phyloP scores from a whole-genome alignment of 2,113 vertebrate species.

The Ctenodactylus gundi region DNA sequence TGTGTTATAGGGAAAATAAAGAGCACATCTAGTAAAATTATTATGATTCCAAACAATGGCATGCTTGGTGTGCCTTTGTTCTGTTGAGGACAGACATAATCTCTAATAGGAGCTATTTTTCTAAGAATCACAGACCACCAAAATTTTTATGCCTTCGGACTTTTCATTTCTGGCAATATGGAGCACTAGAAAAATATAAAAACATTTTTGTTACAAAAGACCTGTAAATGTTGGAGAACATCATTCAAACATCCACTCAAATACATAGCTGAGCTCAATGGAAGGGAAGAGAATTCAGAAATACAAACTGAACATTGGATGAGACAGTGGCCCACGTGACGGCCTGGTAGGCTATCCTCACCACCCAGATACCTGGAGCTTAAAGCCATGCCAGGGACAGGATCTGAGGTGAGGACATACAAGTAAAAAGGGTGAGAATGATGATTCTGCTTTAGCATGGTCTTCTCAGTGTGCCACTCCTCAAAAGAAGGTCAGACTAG shows the following conservation, averaged over 20 bases:
- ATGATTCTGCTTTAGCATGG: neutral
- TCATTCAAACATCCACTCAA: neutral
- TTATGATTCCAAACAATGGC: neutral
- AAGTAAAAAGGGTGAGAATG: neutral
- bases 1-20: slow-evolving; percentile 30
- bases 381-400: neutral
- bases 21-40: neutral
- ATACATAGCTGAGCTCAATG: neutral
- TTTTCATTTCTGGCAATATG: slow-evolving; percentile 3
- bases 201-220: neutral
- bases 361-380: neutral
- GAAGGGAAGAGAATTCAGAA: neutral
- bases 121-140: neutral
- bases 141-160: neutral
- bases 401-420: neutral
- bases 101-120: neutral
- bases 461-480: neutral
- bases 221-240: neutral
- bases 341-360: neutral
- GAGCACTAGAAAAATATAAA: neutral
- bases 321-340: too few species aligned
- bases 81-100: neutral
- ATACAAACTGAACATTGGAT: neutral
- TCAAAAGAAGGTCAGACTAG: neutral
- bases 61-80: neutral